A percentile compares a stretch with the other conserved stretches of the same genome.
Evolutionary conservation across 2,888 invertebrate genomes (phyloP).

Genomic region (Mythimna pallens): DNA sequence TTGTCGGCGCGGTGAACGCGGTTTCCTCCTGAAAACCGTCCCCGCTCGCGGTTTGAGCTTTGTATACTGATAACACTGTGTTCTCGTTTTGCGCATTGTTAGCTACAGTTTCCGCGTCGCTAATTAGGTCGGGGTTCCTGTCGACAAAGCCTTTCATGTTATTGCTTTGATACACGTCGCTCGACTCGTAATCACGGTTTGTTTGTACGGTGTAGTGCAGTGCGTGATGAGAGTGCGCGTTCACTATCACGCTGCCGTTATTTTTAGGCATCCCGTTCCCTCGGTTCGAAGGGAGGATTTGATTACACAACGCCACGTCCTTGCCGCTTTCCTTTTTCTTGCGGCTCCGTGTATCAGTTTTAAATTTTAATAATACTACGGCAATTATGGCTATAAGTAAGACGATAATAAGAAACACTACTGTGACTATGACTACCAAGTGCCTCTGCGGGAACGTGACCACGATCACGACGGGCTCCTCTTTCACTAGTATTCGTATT

Average conservation of each 20-base stretch:
- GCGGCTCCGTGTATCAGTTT: constrained; percentile 86
- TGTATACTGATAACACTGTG: constrained; percentile 85
- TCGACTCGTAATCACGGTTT: constrained; percentile 91
- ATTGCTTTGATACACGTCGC: constrained; percentile 86
- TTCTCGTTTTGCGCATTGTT: constrained; percentile 88
- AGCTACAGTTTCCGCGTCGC: constrained; percentile 93
- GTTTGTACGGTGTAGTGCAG: constrained; percentile 88
- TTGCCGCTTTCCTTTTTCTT: constrained; percentile 91
- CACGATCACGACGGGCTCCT: constrained; percentile 93
- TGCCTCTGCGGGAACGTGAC: constrained; percentile 93
- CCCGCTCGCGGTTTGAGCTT: constrained; percentile 79
- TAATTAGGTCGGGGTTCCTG: constrained; percentile 95
- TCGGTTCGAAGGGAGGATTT: constrained; percentile 85
- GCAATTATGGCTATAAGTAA: constrained; percentile 92
- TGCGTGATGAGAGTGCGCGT: constrained; percentile 91
- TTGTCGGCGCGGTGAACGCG: constrained; percentile 81
- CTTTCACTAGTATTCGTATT: constrained; percentile 93
- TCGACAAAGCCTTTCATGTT: constrained; percentile 90
- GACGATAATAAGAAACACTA: constrained; percentile 92
- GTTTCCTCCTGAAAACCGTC: constrained; percentile 87
- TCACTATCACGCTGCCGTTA: constrained; percentile 89
- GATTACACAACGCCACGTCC: constrained; percentile 91
- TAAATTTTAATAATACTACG: constrained; percentile 91
- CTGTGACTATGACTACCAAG: constrained; percentile 92
- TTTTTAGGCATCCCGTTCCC: constrained; percentile 90